These are phyloP conservation scores for Dolomedes plantarius DNA, from an alignment of 2,888 invertebrate species.

Conservation along the genomic window DNA sequence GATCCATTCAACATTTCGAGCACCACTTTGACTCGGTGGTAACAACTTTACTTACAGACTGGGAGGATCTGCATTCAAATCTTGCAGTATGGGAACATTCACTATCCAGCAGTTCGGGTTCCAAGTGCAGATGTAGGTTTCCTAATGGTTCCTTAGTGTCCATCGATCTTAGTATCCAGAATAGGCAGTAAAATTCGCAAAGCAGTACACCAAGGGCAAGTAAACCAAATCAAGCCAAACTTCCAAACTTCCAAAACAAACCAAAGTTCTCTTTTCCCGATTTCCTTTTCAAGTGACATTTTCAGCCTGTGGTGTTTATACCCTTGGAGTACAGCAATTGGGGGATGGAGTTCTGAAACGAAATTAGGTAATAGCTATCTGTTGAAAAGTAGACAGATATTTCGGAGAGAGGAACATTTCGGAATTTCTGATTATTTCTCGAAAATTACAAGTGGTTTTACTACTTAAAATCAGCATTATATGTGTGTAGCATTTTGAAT, in stretches of 20 bases:
- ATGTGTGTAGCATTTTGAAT: no score
- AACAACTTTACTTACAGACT: conserved; percentile 6
- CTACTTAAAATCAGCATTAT: no score
- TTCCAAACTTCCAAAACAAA: no score
- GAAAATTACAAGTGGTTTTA: no score
- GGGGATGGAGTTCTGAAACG: neutral
- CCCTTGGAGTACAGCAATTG: neutral
- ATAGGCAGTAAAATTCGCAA: neutral
- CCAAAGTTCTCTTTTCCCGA: neutral
- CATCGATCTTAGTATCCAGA: neutral
- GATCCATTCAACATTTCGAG: neutral
- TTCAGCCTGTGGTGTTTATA: neutral
- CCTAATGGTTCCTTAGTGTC: neutral
- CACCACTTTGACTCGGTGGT: neutral
- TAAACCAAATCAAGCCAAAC: neutral
- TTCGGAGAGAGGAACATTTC: neutral
- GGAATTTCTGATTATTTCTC: neutral
- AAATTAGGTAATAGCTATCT: neutral
- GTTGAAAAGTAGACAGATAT: neutral
- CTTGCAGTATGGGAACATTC: neutral
- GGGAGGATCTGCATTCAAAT: neutral
- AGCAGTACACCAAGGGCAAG: neutral
- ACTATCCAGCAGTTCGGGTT: neutral
- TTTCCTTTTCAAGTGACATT: neutral
- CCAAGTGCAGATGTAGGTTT: neutral